Evolutionary conservation across 2,113 vertebrate genomes (phyloP).

Genomic region (Gracilinanus agilis): DNA sequence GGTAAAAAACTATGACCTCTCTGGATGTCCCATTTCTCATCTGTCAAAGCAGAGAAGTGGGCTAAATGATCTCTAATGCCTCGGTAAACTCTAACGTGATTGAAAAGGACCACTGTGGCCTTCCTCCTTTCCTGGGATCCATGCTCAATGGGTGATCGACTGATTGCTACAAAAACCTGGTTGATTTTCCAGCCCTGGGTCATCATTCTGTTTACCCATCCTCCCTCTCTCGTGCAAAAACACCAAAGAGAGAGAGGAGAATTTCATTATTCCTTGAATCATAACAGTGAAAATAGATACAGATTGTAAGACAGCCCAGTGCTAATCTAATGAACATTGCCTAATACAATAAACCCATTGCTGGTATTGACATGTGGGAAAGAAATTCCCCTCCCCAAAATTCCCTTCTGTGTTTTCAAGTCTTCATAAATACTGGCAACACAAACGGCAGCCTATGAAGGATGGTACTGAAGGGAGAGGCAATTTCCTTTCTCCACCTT

Average conservation of each 20-base stretch:
- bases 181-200: neutral
- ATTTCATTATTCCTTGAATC: neutral
- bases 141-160: neutral
- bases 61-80: neutral
- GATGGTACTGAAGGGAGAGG: neutral
- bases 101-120: neutral
- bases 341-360: neutral
- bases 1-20: neutral
- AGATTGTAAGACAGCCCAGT: neutral
- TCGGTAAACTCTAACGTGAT: neutral
- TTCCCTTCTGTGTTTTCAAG: neutral
- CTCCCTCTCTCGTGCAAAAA: neutral
- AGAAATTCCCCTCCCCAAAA: neutral
- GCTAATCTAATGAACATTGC: neutral
- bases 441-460: neutral
- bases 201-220: neutral
- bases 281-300: neutral
- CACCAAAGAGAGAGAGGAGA: neutral
- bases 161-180: neutral
- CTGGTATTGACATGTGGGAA: neutral
- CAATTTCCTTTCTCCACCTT: conserved; percentile 2
- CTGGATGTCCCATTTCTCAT: neutral
- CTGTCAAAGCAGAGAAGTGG: neutral
- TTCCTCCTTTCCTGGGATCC: neutral
- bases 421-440: neutral